Base-by-base conservation (phyloP, 2,888 invertebrate genomes). In the Eupithecia abbreviata region DNA sequence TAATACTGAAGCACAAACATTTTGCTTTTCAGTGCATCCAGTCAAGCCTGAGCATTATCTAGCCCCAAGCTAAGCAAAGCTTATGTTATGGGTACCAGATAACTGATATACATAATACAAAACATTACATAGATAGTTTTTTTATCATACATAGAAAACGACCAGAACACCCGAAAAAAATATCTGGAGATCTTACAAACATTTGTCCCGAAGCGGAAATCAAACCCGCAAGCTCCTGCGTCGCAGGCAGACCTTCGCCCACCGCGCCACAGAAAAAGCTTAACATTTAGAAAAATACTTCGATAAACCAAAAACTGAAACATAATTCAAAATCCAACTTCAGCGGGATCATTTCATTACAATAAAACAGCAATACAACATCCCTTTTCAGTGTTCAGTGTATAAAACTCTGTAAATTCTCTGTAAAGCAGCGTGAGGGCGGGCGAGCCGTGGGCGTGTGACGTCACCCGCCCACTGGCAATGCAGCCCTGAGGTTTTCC, bases 401-500 rank as follows among this genome's bases (percentile, higher is more conserved):
- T 42, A 67, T 67, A 67, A 67, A 42, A 42, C 9, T 42, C 10
- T 3, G 7, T 30, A 30, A 3, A 1, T 67, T 58, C 18, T 30
- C 42, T 43, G 15, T 43, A 3, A 43, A 42, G 41, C 67, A 43
- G 15, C 3, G 42, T 43, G 81, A 81, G 82, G 83, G 83, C 82
- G 84, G 81, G 77, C 79, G 81, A 71, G 73, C 45, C 72, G 80
- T 81, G 82, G 83, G 83, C 80, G 80, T 78, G 83, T 58, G 55
- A 58, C 81, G 75, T 73, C 78, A 84, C 82, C 87, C 88, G 84
- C 85, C 84, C 79, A 75, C 80, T 72, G 77, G 55, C 55, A 58
- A 83, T 83, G 81, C 82, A 81, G 74, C 82, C 78, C 75, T 62
- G 42, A 72, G 65, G 75, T 78, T 80, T 78, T 18, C 73, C n/a